Evolutionary conservation across 2,888 invertebrate species (phyloP).

Genomic region (Daptonema setosum): DNA sequence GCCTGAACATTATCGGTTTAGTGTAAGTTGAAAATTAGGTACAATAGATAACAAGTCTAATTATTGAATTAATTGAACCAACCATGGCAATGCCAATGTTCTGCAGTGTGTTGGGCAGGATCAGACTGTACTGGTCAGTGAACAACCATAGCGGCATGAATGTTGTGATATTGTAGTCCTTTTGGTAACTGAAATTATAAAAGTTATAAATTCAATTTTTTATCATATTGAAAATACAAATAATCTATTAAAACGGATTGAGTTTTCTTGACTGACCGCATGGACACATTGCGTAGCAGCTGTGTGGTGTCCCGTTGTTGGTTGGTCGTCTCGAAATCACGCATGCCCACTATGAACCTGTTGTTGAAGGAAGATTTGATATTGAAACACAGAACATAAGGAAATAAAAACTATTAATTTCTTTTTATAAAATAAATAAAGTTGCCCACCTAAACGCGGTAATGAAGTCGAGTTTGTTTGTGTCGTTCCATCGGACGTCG

Average conservation of each 20-base stretch:
- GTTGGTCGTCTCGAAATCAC: slow-evolving; percentile 19
- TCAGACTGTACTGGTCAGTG: slow-evolving; percentile 26
- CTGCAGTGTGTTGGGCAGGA: slow-evolving; percentile 27
- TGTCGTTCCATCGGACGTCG: slow-evolving; percentile 17
- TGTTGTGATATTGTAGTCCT: slow-evolving; percentile 25
- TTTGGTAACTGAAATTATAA: slow-evolving; percentile 11
- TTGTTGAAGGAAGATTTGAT: slow-evolving; percentile 9
- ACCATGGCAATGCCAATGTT: slow-evolving; percentile 17
- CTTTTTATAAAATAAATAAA: slow-evolving; percentile 8
- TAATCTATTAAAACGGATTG: too few species aligned
- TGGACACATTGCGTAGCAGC: slow-evolving; percentile 15
- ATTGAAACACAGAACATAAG: neutral
- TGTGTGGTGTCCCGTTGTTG: slow-evolving; percentile 22
- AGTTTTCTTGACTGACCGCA: neutral
- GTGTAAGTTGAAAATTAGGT: too few species aligned
- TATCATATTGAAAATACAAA: too few species aligned
- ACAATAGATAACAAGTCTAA: too few species aligned
- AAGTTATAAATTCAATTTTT: too few species aligned
- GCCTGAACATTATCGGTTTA: too few species aligned
- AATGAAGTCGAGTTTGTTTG: slow-evolving; percentile 10
- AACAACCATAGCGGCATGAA: slow-evolving; percentile 28
- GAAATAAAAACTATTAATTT: neutral
- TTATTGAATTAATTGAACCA: too few species aligned
- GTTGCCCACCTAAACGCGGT: slow-evolving; percentile 13
- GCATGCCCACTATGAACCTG: slow-evolving; percentile 24